Percentiles rank a stretch among this genome's conserved stretches.
Conservation (phyloP, 1,140 invertebrate species). For the Goniozus legneri region DNA sequence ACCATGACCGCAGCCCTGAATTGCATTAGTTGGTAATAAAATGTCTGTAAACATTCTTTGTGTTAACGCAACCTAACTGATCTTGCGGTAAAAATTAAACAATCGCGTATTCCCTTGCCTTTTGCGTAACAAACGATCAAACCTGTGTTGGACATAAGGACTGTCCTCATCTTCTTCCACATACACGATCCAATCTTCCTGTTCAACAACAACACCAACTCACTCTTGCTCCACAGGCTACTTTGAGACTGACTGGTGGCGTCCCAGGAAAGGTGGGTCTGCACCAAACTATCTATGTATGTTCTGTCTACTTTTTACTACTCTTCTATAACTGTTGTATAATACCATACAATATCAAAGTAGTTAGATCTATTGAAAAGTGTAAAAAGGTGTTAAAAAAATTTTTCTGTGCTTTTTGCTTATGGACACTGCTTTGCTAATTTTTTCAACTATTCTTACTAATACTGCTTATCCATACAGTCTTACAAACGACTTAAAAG, state of each 20-base stretch:
- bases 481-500: too few species aligned
- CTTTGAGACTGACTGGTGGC: slow-evolving; percentile 91
- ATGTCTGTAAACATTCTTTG: too few species aligned
- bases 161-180: slow-evolving; percentile 86
- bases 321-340: slow-evolving; percentile 36
- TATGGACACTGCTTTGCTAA: slow-evolving; percentile 11
- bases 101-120: slow-evolving; percentile 44
- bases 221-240: slow-evolving; percentile 73
- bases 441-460: slow-evolving; percentile 10
- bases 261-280: slow-evolving; percentile 87
- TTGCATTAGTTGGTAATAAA: not conserved
- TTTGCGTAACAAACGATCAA: slow-evolving; percentile 44
- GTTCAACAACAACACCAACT: slow-evolving; percentile 55
- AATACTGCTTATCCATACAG: slow-evolving; percentile 12
- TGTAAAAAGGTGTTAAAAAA: too few species aligned
- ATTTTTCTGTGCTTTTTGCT: slow-evolving; percentile 17
- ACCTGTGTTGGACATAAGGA: slow-evolving; percentile 64
- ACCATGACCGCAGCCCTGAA: too few species aligned
- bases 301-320: slow-evolving; percentile 49
- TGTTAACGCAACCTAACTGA: slow-evolving; percentile 45
- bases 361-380: slow-evolving; percentile 22
- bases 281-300: slow-evolving; percentile 57
- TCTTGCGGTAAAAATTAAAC: slow-evolving; percentile 48
- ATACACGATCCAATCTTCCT: slow-evolving; percentile 63
- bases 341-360: slow-evolving; percentile 33